Percentiles rank a stretch among this genome's conserved stretches.
Evolutionary conservation across 2,113 vertebrate species (phyloP).

Genomic region (Eurypyga helias): DNA sequence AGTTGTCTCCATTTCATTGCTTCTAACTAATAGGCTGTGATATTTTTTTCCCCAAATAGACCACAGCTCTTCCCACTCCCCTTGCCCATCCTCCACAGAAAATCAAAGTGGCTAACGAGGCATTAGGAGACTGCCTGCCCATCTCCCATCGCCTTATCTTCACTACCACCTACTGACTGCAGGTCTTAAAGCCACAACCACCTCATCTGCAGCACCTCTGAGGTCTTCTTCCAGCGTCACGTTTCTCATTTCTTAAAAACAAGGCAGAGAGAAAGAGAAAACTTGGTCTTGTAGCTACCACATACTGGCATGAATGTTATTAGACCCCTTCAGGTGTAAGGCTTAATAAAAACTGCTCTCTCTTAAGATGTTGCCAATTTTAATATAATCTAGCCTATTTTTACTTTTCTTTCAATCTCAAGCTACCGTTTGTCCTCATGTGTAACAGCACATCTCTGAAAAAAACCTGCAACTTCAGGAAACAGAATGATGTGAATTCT

Average conservation of each 20-base stretch:
- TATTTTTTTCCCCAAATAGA: conserved; percentile 85
- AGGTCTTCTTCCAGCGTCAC: not conserved
- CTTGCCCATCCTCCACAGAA: conserved; percentile 42
- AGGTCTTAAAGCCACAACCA: conserved; percentile 46
- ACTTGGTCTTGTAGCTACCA: not conserved
- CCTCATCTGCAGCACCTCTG: not conserved
- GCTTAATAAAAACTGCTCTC: not conserved
- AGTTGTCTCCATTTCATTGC: conserved; percentile 93
- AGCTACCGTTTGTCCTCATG: not conserved
- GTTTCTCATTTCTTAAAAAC: not conserved
- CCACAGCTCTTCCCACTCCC: conserved; percentile 79
- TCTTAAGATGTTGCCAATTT: not conserved
- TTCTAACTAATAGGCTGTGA: conserved; percentile 94
- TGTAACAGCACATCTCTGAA: not conserved
- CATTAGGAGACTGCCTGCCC: not conserved
- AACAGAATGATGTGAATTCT: not conserved
- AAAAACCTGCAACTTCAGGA: not conserved
- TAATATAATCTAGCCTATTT: not conserved
- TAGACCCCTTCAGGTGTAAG: not conserved
- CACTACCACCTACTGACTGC: conserved; percentile 59
- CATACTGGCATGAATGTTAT: not conserved
- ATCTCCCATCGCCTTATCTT: conserved; percentile 31
- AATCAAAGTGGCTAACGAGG: conserved; percentile 78
- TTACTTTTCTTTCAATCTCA: not conserved
- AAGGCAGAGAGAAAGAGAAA: not conserved